Evolutionary conservation across 2,797 vertebrate genomes (phyloP).

Genomic region (Peromyscus nudipes): DNA sequence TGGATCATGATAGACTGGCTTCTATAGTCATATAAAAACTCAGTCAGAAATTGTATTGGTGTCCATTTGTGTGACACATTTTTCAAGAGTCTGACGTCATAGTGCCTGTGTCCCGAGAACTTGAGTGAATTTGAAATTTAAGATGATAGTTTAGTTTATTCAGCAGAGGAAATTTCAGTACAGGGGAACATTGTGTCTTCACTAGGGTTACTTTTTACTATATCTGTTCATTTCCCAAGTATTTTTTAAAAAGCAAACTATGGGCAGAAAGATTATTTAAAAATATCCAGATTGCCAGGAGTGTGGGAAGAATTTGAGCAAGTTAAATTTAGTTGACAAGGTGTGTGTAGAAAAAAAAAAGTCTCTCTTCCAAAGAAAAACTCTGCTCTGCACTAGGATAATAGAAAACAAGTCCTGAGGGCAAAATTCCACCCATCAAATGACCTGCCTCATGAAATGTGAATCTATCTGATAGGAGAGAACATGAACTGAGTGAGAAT

Average conservation of each 20-base stretch:
- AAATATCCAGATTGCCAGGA: neutral
- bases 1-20: neutral
- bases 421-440: neutral
- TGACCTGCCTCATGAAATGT: neutral
- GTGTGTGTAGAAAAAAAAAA: too few relatives aligned
- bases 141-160: neutral
- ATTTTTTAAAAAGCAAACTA: neutral
- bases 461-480: neutral
- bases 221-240: neutral
- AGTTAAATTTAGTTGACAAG: neutral
- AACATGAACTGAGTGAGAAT: neutral
- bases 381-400: too few relatives aligned
- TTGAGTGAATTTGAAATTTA: too few relatives aligned
- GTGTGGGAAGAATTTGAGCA: neutral
- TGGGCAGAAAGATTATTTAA: neutral
- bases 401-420: neutral
- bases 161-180: neutral
- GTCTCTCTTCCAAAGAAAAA: too few relatives aligned
- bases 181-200: neutral
- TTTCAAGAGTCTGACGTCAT: too few relatives aligned
- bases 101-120: too few relatives aligned
- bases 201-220: neutral
- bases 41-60: too few relatives aligned
- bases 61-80: too few relatives aligned
- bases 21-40: neutral